Percentiles rank a stretch among this genome's conserved stretches.
Evolutionary conservation across 2,797 vertebrate species (phyloP).

Genomic region (Xenopus petersii): DNA sequence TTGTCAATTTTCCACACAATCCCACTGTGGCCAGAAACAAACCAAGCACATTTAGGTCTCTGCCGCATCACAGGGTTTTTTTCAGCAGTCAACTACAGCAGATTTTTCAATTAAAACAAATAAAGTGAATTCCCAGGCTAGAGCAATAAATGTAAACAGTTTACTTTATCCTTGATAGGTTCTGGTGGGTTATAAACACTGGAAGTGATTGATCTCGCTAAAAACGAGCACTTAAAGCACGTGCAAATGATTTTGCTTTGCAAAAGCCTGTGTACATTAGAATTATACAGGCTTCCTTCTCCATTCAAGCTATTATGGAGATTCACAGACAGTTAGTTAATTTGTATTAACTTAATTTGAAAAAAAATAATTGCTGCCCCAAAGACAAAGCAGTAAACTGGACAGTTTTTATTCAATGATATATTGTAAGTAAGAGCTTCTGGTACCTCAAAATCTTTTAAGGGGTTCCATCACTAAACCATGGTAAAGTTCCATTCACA

Average conservation of each 20-base stretch:
- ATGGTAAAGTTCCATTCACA: too few relatives aligned
- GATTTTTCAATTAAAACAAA: conserved; percentile 60
- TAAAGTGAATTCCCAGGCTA: conserved; percentile 52
- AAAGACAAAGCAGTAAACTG: too few relatives aligned
- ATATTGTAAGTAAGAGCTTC: too few relatives aligned
- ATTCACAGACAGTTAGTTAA: too few relatives aligned
- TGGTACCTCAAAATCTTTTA: too few relatives aligned
- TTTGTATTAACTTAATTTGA: too few relatives aligned
- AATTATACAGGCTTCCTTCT: neutral
- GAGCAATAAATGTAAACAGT: conserved; percentile 48
- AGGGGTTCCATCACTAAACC: too few relatives aligned
- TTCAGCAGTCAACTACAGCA: conserved; percentile 53
- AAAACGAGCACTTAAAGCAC: conserved; percentile 43
- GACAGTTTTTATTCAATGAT: too few relatives aligned
- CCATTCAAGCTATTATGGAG: neutral
- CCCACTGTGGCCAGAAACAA: conserved; percentile 48
- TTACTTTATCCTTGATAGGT: conserved; percentile 50
- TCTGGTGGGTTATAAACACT: conserved; percentile 49
- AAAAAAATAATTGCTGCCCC: too few relatives aligned
- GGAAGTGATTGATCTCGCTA: conserved; percentile 47
- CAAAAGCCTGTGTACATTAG: neutral
- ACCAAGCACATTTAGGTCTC: conserved; percentile 48
- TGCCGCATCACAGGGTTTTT: conserved; percentile 43
- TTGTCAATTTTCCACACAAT: conserved; percentile 38
- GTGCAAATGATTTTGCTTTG: conserved; percentile 42